A percentile compares a stretch with the other conserved stretches of the same genome.
phyloP scores from a whole-genome alignment of 2,888 invertebrate genomes.

The Sialis lutaria region DNA sequence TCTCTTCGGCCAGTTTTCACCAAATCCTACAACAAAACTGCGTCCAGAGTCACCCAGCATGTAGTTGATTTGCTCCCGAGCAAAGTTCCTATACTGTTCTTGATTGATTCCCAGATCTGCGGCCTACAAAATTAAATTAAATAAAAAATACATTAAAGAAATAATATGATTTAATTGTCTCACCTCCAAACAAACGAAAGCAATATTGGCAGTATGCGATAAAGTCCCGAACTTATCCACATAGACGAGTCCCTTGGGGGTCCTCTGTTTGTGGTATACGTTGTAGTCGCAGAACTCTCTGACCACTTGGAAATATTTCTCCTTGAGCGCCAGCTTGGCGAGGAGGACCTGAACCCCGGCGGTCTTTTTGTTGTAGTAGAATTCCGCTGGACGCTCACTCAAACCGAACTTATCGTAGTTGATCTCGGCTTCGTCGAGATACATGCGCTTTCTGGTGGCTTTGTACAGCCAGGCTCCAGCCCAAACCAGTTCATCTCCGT shows the following conservation, averaged over 20 bases:
- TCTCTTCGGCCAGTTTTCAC: constrained; percentile 29
- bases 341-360: constrained; percentile 31
- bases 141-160: neutral
- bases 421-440: constrained; percentile 28
- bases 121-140: constrained; percentile 16
- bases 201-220: constrained; percentile 34
- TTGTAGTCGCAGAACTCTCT: constrained; percentile 31
- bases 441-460: constrained; percentile 28
- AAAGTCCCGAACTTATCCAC: constrained; percentile 34
- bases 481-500: constrained; percentile 37
- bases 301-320: constrained; percentile 25
- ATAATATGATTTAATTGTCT: neutral
- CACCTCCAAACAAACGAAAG: constrained; percentile 33
- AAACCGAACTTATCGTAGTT: constrained; percentile 29
- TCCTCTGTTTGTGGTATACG: constrained; percentile 25
- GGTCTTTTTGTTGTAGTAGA: constrained; percentile 35
- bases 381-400: constrained; percentile 29
- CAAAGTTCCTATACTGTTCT: constrained; percentile 27
- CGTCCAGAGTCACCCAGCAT: constrained; percentile 32
- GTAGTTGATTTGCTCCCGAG: constrained; percentile 33
- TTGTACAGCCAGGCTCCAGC: constrained; percentile 35
- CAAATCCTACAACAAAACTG: constrained; percentile 36
- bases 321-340: constrained; percentile 7
- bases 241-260: constrained; percentile 33
- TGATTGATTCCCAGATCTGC: constrained; percentile 21